These are phyloP conservation scores for Pomatorhinus ruficollis DNA, from an alignment of 2,113 vertebrate genomes.

Conservation along the genomic window DNA sequence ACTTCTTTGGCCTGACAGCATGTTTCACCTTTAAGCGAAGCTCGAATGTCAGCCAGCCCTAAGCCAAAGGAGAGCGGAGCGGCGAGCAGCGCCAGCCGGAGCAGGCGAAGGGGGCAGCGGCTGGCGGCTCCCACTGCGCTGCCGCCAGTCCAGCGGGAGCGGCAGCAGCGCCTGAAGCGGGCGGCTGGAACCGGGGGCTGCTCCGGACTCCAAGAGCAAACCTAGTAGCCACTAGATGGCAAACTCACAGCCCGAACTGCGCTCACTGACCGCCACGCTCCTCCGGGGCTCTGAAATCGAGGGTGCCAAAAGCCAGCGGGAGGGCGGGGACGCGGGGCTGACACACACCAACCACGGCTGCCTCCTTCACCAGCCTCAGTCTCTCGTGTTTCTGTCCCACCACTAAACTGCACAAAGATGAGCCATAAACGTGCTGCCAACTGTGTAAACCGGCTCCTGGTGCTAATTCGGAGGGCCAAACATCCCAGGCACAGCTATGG, in stretches of 20 bases:
- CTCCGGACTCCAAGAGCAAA: not conserved
- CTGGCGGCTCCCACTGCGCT: not conserved
- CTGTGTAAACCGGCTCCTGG: not conserved
- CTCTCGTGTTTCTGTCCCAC: not conserved
- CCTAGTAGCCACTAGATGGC: constrained; percentile 59
- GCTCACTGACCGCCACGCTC: not conserved
- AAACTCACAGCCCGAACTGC: constrained; percentile 29
- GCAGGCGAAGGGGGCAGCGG: not conserved
- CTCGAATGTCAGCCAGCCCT: not conserved
- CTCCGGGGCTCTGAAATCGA: not conserved
- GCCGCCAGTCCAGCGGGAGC: not conserved
- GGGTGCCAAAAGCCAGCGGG: not conserved
- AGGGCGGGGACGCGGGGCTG: too few relatives aligned
- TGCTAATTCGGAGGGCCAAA: not conserved
- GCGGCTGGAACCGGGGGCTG: not conserved
- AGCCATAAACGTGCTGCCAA: not conserved
- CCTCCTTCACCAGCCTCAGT: not conserved
- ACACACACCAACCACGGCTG: not conserved
- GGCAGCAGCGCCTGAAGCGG: not conserved
- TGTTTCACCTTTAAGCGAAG: not conserved
- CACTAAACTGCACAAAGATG: not conserved
- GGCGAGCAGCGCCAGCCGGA: not conserved
- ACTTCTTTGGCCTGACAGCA: not conserved
- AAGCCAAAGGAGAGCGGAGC: not conserved
- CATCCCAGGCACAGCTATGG: not conserved